Evolutionary conservation across 2,113 vertebrate species (phyloP), one percentile per base, ranked within the genome.

Genomic region (Tor tambroides): DNA sequence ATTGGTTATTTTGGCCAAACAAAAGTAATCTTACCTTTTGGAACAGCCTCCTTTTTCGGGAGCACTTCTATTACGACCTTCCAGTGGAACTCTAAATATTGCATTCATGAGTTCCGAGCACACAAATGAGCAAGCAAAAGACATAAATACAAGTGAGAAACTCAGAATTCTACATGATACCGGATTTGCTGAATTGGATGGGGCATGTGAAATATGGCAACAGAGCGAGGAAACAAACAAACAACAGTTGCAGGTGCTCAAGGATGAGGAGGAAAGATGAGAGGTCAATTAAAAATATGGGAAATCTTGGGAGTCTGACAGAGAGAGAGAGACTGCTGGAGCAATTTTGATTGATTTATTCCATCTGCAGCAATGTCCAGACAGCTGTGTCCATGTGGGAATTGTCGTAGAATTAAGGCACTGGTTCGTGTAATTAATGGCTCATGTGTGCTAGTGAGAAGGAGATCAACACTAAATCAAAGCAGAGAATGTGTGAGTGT

Each of bases 301-400:
- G 8, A 23, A 63, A 49, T 3, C 1, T 10, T 84, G 49, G 2
- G 46, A 51, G 14, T 7, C 26, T 11, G 12, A 61, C 75, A n/a
- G 63, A 63, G 72, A 84, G 14, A 81, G 46, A 74, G 51, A 30
- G 19, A 32, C 1, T 59, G 56, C 85, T 54, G 86, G 77, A 67
- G 76, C 9, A 79, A 76, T 87, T 83, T n/a, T 93, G 93, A 95
- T 92, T 94, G 93, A 95, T 94, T 89, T 92, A 94, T 93, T 94
- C 93, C 93, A 93, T 87, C 93, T 90, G 89, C 93, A 95, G 94
- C 88, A 93, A 95, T 94, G 91, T 88, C 89, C 88, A 90, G 93
- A 94, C 93, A 92, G 92, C 85, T 88, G 90, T 86, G 91, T 93
- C 92, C 89, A 89, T 91, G 91, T 92, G 90, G 88, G 69, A 71